Base-by-base conservation (phyloP, 2,888 invertebrate species). In the Apamea monoglypha region DNA sequence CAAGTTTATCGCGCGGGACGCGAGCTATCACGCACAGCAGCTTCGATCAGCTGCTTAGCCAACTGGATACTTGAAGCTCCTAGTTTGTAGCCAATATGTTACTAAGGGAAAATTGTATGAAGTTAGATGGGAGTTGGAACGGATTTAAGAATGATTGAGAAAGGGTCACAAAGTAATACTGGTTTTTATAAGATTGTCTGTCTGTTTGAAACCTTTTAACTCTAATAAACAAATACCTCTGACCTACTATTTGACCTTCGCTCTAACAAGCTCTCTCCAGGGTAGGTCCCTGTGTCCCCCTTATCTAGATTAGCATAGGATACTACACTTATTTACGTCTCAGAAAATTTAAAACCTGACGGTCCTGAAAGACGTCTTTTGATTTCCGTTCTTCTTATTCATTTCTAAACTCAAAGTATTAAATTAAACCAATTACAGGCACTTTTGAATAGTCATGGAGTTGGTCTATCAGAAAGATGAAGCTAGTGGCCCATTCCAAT, bases 21-120 rank as follows among this genome's bases (percentile, higher is more conserved):
- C 74, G 70, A 82, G 76, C 72, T 89, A 87, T 87, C 87, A 71
- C 80, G 69, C 70, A 32, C 74, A 63, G 75, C 14, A 25, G 76
- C 63, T 85, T 82, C 76, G 85, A 89, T 87, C 89, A 85, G 87
- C 76, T 72, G 78, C 70, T 32, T 63, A 81, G 63, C 77, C 66
- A 76, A 74, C 79, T 76, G 72, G 53, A 76, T 63, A 81, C 81
- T 88, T 81, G 59, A 69, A 78, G 56, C 25, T 32, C 1, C 53
- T 50, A 40, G 47, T 63, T 63, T 25, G 12, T 64, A 63, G 18
- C 21, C 21, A 12, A 10, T 66, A 40, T 36, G 50, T 44, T 36
- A 76, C 16, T 56, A 40, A 47, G 25, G 12, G 0, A 36, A 1
- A 21, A 29, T 36, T 61, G 16, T n/a, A 6, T 32, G 8, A 25